phyloP scores from a whole-genome alignment of 2,888 invertebrate species.

The Melinaea menophilus region DNA sequence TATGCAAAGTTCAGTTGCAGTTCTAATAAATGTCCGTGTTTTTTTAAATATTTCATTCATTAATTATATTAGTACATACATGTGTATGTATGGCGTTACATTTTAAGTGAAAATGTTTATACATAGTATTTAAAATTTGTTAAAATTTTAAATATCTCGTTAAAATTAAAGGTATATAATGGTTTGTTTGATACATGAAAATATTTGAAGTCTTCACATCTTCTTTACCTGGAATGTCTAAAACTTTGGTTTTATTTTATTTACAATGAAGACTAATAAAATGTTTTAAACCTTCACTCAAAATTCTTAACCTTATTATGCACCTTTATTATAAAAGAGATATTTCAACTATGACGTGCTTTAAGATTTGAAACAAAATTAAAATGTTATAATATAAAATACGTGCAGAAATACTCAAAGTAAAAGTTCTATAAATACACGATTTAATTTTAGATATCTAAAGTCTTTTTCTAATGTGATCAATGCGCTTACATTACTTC shows the following conservation, averaged over 20 bases:
- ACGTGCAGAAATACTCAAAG: not conserved
- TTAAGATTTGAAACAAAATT: not conserved
- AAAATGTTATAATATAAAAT: not conserved
- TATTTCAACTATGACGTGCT: not conserved
- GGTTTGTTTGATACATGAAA: not conserved
- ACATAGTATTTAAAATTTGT: not conserved
- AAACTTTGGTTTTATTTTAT: not conserved
- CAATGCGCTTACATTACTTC: no score
- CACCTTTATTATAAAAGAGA: slow-evolving; percentile 4
- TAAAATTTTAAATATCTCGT: not conserved
- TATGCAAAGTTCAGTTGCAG: no score
- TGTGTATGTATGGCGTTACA: no score
- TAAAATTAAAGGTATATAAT: not conserved
- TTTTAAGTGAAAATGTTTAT: no score
- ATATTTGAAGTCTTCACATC: not conserved
- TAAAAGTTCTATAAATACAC: no score
- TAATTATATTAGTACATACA: no score
- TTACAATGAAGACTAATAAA: slow-evolving; percentile 2
- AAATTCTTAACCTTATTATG: not conserved
- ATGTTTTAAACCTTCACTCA: slow-evolving; percentile 4
- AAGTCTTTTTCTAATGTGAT: no score
- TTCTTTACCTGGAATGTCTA: not conserved
- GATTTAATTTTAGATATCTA: no score
- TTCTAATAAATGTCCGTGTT: no score
- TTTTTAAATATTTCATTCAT: no score